Evolutionary conservation across 1,140 invertebrate genomes (phyloP).

Genomic region (Drosophila serrata): DNA sequence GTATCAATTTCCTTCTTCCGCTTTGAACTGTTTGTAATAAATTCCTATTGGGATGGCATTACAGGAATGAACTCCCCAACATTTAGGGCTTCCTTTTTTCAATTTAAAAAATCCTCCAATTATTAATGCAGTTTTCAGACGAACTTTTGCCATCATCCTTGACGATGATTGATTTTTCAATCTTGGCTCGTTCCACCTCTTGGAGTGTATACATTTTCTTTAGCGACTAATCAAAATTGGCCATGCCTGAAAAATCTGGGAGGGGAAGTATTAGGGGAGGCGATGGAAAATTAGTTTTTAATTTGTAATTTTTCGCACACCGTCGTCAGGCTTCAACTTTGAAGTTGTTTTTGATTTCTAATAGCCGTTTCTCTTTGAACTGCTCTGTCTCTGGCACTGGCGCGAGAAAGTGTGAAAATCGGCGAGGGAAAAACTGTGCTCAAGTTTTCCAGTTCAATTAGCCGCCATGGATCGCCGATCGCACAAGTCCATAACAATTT

Average conservation of each 20-base stretch:
- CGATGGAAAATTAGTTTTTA: constrained; percentile 64
- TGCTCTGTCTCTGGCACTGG: constrained; percentile 20
- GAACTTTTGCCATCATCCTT: constrained; percentile 27
- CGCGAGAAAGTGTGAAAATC: constrained; percentile 59
- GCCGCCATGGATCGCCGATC: constrained; percentile 46
- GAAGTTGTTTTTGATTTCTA: constrained; percentile 66
- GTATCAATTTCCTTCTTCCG: constrained; percentile 39
- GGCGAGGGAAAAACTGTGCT: constrained; percentile 38
- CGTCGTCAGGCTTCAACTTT: constrained; percentile 54
- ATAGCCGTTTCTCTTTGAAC: constrained; percentile 61
- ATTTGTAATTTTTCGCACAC: constrained; percentile 60
- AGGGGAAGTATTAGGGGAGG: constrained; percentile 9
- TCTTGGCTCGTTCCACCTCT: neutral
- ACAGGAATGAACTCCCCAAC: neutral
- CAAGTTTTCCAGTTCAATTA: constrained; percentile 59
- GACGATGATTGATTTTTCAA: constrained; percentile 76
- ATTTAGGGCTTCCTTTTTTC: constrained; percentile 48
- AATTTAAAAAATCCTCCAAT: constrained; percentile 62
- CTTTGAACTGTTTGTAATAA: constrained; percentile 54
- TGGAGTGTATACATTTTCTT: constrained; percentile 31
- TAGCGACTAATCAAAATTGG: constrained; percentile 72
- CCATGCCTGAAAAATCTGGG: constrained; percentile 39
- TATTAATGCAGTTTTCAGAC: constrained; percentile 38
- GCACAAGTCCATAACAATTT: constrained; percentile 55
- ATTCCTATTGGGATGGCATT: constrained; percentile 61